Percentiles rank a stretch among this genome's conserved stretches.
Evolutionary conservation across 2,797 vertebrate species (phyloP).

Genomic region (Adelosebastes latens): DNA sequence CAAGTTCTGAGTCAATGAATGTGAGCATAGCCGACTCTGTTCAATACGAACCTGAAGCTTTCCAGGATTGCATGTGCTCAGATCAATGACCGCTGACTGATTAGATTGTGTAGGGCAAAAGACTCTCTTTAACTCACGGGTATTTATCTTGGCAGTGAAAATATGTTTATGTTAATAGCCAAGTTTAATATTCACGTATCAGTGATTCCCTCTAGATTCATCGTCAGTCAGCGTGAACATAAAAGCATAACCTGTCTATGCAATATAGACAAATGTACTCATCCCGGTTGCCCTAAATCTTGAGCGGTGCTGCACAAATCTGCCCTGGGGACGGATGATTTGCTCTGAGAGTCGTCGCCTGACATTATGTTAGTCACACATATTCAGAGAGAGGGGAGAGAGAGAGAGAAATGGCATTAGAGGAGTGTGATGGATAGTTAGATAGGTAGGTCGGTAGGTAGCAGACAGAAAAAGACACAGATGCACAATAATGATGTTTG

Average conservation of each 20-base stretch:
- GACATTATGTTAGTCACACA: slow-evolving; percentile 45
- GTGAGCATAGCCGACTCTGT: slow-evolving; percentile 14
- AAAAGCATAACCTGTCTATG: slow-evolving; percentile 32
- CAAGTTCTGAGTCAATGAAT: slow-evolving; percentile 40
- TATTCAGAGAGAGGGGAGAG: slow-evolving; percentile 1
- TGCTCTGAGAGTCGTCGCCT: slow-evolving; percentile 43
- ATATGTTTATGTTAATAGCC: slow-evolving; percentile 21
- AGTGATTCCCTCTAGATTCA: slow-evolving; percentile 3
- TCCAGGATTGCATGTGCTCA: slow-evolving; percentile 14
- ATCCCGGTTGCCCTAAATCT: slow-evolving; percentile 45
- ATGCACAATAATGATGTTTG: slow-evolving; percentile 10
- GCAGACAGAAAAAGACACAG: background rate
- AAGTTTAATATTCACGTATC: slow-evolving; percentile 29
- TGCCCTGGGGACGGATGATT: slow-evolving; percentile 48
- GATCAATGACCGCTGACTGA: slow-evolving; percentile 51
- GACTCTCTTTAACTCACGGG: slow-evolving; percentile 15
- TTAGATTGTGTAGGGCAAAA: slow-evolving; percentile 22
- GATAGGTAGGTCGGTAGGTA: slow-evolving; percentile 1
- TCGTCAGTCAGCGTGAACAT: slow-evolving; percentile 10
- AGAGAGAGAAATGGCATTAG: slow-evolving; percentile 1
- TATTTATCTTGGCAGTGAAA: slow-evolving; percentile 34
- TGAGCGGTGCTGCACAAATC: slow-evolving; percentile 43
- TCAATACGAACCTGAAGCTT: slow-evolving; percentile 38
- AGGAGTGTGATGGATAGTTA: slow-evolving; percentile 5
- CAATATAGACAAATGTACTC: slow-evolving; percentile 52